Base-by-base conservation (phyloP, 1,140 invertebrate genomes). In the Drosophila yakuba region DNA sequence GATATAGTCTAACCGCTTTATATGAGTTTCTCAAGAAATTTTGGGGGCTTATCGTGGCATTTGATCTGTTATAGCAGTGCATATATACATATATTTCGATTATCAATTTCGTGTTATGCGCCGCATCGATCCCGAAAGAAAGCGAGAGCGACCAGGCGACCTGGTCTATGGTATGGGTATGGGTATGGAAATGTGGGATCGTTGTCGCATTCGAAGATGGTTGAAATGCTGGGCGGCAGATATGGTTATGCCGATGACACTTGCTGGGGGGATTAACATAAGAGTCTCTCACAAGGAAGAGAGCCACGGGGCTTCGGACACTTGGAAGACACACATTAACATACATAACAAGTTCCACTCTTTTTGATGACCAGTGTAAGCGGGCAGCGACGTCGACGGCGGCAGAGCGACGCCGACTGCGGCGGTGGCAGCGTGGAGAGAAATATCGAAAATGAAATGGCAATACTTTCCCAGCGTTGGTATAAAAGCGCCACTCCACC, bases 381-480 rank as follows among this genome's bases (percentile, higher is more conserved):
- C 56, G 28, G 44, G 35, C 50, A 36, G 62, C 43, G 11, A 35
- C 39, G 32, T 36, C 23, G 28, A 8, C 44, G 6, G 43, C 45
- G 51, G 62, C 48, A 14, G 8, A 11, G 32, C 56, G 32, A 14
- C 7, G 23, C 23, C 17, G 44, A 5, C 44, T 47, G 72, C 64
- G 55, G 61, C 25, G 25, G 11, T 36, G 56, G 72, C 64, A 59
- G 57, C 28, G 48, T 2, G 25, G 69, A 78, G 80, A 84, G 79
- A 85, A 81, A 85, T 85, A 90, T 90, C 74, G 85, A 84, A 85
- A 89, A 89, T 78, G 85, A 85, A 90, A 90, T 90, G 85, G 90
- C 91, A 89, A 91, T 89, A 91, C 88, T 91, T 90, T 91, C 90
- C 76, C 90, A 85, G 81, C 74, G 73, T 58, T 81, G 74, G 83